A percentile compares a stretch with the other conserved stretches of the same genome.
phyloP scores from a whole-genome alignment of 2,113 vertebrate species.

The Ptilorrhoa leucosticta region DNA sequence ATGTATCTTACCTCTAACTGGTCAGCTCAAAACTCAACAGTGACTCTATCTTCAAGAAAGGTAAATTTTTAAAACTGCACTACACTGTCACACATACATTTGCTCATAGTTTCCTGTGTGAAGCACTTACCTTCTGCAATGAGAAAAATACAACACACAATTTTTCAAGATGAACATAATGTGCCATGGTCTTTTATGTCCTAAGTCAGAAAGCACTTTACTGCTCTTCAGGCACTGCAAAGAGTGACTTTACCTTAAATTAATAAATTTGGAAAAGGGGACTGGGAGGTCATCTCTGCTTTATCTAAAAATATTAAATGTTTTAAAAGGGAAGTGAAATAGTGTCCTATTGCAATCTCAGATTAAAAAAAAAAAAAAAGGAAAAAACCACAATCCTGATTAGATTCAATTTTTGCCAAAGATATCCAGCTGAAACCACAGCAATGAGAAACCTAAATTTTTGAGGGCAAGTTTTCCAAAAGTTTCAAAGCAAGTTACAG shows the following conservation, averaged over 20 bases:
- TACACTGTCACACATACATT: not conserved
- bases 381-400: not conserved
- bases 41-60: not conserved
- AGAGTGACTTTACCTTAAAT: not conserved
- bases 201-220: not conserved
- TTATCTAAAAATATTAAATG: not conserved
- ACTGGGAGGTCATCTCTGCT: not conserved
- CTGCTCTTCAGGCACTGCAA: not conserved
- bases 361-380: not conserved
- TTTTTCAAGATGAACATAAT: not conserved
- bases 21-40: not conserved
- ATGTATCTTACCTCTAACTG: not conserved
- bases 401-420: not conserved
- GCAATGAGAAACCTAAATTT: not conserved
- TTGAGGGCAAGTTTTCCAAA: not conserved
- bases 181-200: not conserved
- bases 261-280: not conserved
- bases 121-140: not conserved
- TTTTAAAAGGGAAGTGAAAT: not conserved
- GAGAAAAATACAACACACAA: not conserved
- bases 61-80: not conserved
- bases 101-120: not conserved
- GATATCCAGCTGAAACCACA: not conserved
- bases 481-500: not conserved
- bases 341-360: not conserved